Base-by-base conservation (phyloP, 2,113 vertebrate species). In the Istiophorus platypterus region DNA sequence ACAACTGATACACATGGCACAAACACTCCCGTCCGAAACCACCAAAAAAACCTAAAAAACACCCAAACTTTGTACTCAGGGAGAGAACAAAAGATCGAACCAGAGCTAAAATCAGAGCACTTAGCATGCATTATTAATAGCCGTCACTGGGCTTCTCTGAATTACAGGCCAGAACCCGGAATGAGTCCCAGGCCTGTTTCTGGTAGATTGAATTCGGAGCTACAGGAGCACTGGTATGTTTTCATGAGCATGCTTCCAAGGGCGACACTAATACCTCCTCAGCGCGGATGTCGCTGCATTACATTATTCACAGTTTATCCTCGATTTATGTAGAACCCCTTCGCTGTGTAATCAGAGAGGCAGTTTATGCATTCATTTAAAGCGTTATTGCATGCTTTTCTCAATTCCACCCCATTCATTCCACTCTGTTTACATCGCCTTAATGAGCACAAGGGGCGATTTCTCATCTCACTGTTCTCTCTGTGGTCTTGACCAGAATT, bases 71-170 rank as follows among this genome's bases (percentile, higher is more conserved):
- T 82, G 57, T 56, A 56, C 85, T 84, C 76, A 71, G 41, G 37
- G 17, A 76, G n/a, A 61, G 15, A 67, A 79, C 76, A 75, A 88
- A 79, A 47, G 74, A 77, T 75, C 56, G 61, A 75, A 65, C 12
- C 57, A n/a, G 31, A 51, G 78, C 77, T 85, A 84, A 82, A 89
- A 76, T 78, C 75, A 78, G 81, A 81, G 73, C 82, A 69, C 85
- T 89, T 65, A 61, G 54, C 63, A 52, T 92, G 76, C 52, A 89
- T 90, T 91, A 91, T 91, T 90, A 47, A 92, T 73, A n/a, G 2
- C 3, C 18, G 54, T 54, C 69, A 54, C 22, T 54, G 51, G 45
- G 41, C 80, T 91, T 86, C 31, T 52, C 45, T 68, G 52, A 70
- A 73, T 72, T 64, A 85, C 54, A 57, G 59, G 22, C 63, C 54